Conservation (phyloP, 1,140 invertebrate species). For the Ctenoplectra terminalis region DNA sequence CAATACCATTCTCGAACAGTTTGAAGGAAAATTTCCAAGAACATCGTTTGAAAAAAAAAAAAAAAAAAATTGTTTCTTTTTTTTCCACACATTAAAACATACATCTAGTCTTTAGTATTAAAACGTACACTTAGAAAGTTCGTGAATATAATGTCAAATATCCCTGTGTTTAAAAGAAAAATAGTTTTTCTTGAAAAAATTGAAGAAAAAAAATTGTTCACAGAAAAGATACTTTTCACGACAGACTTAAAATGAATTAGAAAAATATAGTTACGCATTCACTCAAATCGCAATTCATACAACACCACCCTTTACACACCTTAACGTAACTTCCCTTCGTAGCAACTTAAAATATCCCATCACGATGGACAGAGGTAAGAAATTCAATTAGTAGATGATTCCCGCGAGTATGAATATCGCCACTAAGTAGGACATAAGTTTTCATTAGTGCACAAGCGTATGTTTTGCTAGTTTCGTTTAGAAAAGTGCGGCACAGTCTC, state of each 20-base stretch:
- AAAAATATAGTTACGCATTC: not conserved
- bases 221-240: too few species aligned
- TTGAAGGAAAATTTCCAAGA: slow-evolving; percentile 8
- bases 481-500: slow-evolving; percentile 13
- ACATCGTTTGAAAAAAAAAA: not conserved
- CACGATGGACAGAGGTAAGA: slow-evolving; percentile 48
- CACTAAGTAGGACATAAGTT: slow-evolving; percentile 45
- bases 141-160: not conserved
- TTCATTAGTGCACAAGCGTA: slow-evolving; percentile 43
- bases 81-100: not conserved
- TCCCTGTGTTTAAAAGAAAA: too few species aligned
- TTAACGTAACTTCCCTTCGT: slow-evolving; percentile 33
- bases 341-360: slow-evolving; percentile 39
- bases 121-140: not conserved
- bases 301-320: not conserved
- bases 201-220: too few species aligned
- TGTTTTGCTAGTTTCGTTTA: slow-evolving; percentile 45
- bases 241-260: too few species aligned
- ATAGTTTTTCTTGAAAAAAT: not conserved
- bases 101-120: not conserved
- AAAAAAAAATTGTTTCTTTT: slow-evolving; percentile 1
- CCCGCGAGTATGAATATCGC: slow-evolving; percentile 37
- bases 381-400: slow-evolving; percentile 45
- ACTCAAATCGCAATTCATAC: not conserved
- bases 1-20: not conserved